Evolutionary conservation across 2,888 invertebrate species (phyloP), one percentile per base, ranked within the genome.

Genomic region (Blastobasis adustella): DNA sequence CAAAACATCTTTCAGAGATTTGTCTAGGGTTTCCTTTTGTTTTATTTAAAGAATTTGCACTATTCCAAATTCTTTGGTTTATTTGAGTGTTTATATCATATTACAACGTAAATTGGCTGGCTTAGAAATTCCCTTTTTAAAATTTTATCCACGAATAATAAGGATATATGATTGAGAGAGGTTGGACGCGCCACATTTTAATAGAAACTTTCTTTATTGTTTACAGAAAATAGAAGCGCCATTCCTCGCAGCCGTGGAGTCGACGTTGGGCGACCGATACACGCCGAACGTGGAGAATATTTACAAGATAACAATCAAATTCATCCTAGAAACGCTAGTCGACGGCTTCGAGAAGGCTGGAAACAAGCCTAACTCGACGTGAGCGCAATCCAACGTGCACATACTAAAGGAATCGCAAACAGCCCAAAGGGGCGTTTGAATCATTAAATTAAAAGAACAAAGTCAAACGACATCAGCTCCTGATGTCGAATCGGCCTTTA

Each of bases 201-300:
- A 23, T 23, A 1, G 23, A 23, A 23, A 23, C 23, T 23, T 23
- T 23, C 3, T 37, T 36, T 53, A 60, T 57, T 61, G 58, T 54
- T 57, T 69, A 60, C 93, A 97, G 97, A 95, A 93, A 93, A 96
- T 97, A 66, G 96, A 97, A 79, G 91, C 93, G 59, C 96, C 97
- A 6, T 97, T 97, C 86, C 89, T 97, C 72, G 92, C 94, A 55
- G 95, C 97, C 0, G 96, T 97, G 50, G 93, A 95, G 73, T 90
- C 93, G 55, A 97, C 96, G 0, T 89, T 97, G 52, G 96, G 95
- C 3, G 96, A 97, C 71, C 92, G 96, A 49, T 97, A 95, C 88
- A 96, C 96, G 48, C 94, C 95, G 57, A 96, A 96, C 82, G 95
- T 97, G 60, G 96, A 96, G 74, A 93, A 92, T 67, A 96, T 96